phyloP scores from a whole-genome alignment of 2,797 vertebrate species.

The Lophotriccus pileatus region DNA sequence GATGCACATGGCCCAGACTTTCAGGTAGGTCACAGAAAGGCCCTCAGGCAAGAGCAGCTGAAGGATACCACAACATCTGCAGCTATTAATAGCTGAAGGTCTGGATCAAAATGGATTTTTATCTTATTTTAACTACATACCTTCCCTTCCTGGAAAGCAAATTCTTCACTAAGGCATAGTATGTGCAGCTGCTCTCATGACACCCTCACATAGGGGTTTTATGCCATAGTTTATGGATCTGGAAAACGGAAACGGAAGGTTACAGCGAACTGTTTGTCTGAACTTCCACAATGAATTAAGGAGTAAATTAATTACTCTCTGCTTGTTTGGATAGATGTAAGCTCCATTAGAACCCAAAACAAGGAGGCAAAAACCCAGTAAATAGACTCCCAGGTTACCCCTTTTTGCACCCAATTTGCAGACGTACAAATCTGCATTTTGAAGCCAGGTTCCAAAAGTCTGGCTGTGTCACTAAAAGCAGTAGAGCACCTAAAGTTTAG shows the following conservation, averaged over 20 bases:
- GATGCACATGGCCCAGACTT: neutral
- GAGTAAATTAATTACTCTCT: neutral
- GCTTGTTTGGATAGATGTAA: neutral
- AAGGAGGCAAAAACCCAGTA: neutral
- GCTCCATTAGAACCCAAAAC: neutral
- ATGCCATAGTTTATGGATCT: neutral
- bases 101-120: neutral
- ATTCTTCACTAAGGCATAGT: neutral
- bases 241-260: neutral
- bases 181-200: neutral
- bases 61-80: neutral
- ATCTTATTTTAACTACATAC: neutral
- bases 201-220: neutral
- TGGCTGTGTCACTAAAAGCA: neutral
- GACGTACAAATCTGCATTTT: neutral
- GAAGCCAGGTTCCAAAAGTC: neutral
- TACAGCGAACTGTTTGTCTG: neutral
- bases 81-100: neutral
- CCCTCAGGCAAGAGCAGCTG: neutral
- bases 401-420: neutral
- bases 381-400: fast-evolving
- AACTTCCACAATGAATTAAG: neutral
- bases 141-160: neutral
- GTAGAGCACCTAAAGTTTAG: neutral
- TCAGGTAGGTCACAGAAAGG: neutral